Conservation (phyloP, 1,140 invertebrate genomes). For the Eubasilissa regina region DNA sequence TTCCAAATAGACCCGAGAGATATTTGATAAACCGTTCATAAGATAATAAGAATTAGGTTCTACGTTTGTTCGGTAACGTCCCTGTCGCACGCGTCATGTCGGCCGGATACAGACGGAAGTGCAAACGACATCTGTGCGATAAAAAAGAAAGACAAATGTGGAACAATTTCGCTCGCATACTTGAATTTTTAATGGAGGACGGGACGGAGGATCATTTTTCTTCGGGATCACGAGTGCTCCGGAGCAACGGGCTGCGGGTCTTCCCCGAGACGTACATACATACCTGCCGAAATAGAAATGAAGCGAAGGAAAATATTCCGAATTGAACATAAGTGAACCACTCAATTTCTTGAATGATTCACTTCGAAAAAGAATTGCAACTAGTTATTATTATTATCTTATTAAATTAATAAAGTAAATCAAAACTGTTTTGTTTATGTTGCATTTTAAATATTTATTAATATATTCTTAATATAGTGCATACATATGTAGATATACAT, state of each 20-base stretch:
- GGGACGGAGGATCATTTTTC: conserved; percentile 17
- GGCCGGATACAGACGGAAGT: conserved; percentile 21
- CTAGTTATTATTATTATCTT: too few relatives aligned
- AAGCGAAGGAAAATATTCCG: not conserved
- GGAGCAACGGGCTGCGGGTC: too few relatives aligned
- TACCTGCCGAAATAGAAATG: not conserved
- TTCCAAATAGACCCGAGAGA: too few relatives aligned
- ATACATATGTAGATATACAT: too few relatives aligned
- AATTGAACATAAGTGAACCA: conserved; percentile 16
- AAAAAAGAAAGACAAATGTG: conserved; percentile 40
- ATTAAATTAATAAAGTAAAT: too few relatives aligned
- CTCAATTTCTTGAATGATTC: conserved; percentile 14
- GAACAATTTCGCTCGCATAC: conserved; percentile 38
- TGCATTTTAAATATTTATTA: too few relatives aligned
- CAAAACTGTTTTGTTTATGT: too few relatives aligned
- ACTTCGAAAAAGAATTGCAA: too few relatives aligned
- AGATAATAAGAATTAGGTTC: too few relatives aligned
- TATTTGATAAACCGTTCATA: too few relatives aligned
- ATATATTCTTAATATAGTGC: too few relatives aligned
- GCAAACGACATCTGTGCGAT: conserved; percentile 27
- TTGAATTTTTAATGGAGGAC: conserved; percentile 38
- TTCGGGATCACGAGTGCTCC: not conserved
- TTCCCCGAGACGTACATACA: not conserved
- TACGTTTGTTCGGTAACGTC: too few relatives aligned
- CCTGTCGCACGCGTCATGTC: not conserved